Conservation (phyloP, 2,888 invertebrate genomes). For the Xestia rhomboidea region DNA sequence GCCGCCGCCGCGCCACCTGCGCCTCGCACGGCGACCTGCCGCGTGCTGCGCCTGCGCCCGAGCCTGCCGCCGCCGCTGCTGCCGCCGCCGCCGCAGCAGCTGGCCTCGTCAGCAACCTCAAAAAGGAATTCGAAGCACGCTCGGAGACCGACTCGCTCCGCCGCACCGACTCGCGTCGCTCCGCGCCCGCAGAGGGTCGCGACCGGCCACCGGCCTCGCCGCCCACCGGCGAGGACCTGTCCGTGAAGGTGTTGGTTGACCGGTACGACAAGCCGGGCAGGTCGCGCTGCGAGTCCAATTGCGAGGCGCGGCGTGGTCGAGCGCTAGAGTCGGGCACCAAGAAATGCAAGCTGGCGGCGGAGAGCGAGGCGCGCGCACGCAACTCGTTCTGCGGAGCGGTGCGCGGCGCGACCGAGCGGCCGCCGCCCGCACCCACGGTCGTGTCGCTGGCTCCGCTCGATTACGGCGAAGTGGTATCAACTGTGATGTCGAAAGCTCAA, state of each 20-base stretch:
- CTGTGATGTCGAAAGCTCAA: conserved; percentile 93
- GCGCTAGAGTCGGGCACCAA: conserved; percentile 66
- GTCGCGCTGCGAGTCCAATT: conserved; percentile 75
- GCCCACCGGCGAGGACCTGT: conserved; percentile 92
- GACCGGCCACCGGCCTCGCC: conserved; percentile 91
- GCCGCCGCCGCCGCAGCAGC: conserved; percentile 64
- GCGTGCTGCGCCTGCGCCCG: conserved; percentile 74
- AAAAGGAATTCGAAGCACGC: conserved; percentile 96
- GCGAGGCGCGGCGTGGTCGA: conserved; percentile 66
- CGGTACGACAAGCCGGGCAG: conserved; percentile 91
- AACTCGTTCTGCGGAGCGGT: conserved; percentile 75
- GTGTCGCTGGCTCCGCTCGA: conserved; percentile 84
- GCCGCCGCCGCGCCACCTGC: conserved; percentile 83
- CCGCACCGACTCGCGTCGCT: conserved; percentile 70
- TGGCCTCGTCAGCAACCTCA: conserved; percentile 96
- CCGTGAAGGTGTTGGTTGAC: conserved; percentile 94
- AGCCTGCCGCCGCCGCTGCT: conserved; percentile 81
- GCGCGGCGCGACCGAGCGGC: conserved; percentile 78
- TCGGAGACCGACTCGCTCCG: conserved; percentile 75
- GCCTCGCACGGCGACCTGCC: conserved; percentile 86
- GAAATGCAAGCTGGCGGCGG: conserved; percentile 65
- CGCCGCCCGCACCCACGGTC: conserved; percentile 84
- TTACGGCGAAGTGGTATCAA: conserved; percentile 91
- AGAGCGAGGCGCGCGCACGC: conserved; percentile 70
- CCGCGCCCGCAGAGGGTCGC: conserved; percentile 57